Evolutionary conservation across 2,113 vertebrate species (phyloP), one percentile per base, ranked within the genome.

Genomic region (Grammomys dolichurus): DNA sequence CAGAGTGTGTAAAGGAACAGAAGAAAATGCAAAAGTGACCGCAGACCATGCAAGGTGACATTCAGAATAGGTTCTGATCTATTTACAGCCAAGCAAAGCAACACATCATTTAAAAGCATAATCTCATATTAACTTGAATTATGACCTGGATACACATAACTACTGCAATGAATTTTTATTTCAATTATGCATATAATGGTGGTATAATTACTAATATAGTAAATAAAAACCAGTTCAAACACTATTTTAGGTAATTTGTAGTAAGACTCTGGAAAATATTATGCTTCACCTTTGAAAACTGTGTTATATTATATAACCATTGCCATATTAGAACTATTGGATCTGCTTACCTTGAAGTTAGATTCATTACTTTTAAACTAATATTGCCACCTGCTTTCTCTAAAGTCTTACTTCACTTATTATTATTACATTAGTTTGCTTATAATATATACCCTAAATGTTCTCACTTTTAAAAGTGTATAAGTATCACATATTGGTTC

Each of bases 31-130:
- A 81, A 93, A 43, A 14, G 33, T 76, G 40, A 92, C 65, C 72
- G 8, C 24, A 72, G 3, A 60, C n/a, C 7, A 48, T 51, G 26
- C 26, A 95, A 91, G 63, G 63, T 91, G 77, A 91, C 76, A 63
- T 94, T 97, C 72, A 58, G n/a, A 92, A 93, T 26, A 87, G 19
- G 43, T 84, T 89, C 43, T 96, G 31, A 89, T 58, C 3, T 56
- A 72, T 54, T 70, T 9, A 24, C 2, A 72, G 48, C 73, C 20
- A 17, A 92, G 43, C 33, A 92, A 22, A 96, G 28, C n/a, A 92
- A 58, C 4, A 90, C 20, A 92, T 51, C 12, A 78, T 82, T 95
- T 85, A 82, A 72, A 89, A 80, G 36, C 1, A 1, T 46, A 70
- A 86, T 80, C 51, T 76, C 5, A 80, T 65, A 92, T 58, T 33